Percentiles rank a stretch among this genome's conserved stretches.
These are phyloP conservation scores for Oryctolagus cuniculus DNA, from an alignment of 2,113 vertebrate genomes.

Conservation along the genomic window DNA sequence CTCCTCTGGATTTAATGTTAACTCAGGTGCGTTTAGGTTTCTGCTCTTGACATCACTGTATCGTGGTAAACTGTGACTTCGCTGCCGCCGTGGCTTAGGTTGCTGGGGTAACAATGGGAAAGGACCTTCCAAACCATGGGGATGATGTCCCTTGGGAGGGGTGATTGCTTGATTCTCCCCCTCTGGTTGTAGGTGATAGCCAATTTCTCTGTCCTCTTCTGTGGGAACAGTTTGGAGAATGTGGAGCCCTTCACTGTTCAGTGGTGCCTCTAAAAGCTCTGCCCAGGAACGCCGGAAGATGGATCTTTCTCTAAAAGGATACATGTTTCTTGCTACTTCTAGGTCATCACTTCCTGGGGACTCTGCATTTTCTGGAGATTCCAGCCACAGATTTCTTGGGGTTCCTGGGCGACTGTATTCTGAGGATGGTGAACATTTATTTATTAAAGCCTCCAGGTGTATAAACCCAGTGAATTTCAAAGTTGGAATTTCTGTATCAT, in stretches of 20 bases:
- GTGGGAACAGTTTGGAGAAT: constrained; percentile 93
- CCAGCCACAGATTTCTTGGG: constrained; percentile 37
- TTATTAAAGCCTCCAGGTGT: constrained; percentile 50
- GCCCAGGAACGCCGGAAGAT: constrained; percentile 93
- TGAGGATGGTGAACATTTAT: constrained; percentile 61
- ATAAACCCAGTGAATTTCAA: constrained; percentile 62
- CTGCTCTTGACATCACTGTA: constrained; percentile 89
- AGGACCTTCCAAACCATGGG: constrained; percentile 92
- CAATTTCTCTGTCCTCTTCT: constrained; percentile 81
- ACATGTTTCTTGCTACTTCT: constrained; percentile 82
- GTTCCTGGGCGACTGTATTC: constrained; percentile 45
- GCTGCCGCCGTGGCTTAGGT: constrained; percentile 91
- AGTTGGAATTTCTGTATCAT: constrained; percentile 58
- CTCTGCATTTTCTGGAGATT: constrained; percentile 41
- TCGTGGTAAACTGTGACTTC: constrained; percentile 94
- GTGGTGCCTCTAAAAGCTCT: constrained; percentile 92
- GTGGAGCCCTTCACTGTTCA: constrained; percentile 93
- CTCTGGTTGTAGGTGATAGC: constrained; percentile 89
- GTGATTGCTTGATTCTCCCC: constrained; percentile 91
- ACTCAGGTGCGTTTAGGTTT: constrained; percentile 81
- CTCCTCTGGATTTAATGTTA: constrained; percentile 88
- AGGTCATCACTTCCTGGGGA: constrained; percentile 23
- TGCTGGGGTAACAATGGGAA: constrained; percentile 91
- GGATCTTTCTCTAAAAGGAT: constrained; percentile 90
- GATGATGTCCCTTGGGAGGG: constrained; percentile 89